Conservation (phyloP, 2,113 vertebrate genomes). For the Nothobranchius furzeri region DNA sequence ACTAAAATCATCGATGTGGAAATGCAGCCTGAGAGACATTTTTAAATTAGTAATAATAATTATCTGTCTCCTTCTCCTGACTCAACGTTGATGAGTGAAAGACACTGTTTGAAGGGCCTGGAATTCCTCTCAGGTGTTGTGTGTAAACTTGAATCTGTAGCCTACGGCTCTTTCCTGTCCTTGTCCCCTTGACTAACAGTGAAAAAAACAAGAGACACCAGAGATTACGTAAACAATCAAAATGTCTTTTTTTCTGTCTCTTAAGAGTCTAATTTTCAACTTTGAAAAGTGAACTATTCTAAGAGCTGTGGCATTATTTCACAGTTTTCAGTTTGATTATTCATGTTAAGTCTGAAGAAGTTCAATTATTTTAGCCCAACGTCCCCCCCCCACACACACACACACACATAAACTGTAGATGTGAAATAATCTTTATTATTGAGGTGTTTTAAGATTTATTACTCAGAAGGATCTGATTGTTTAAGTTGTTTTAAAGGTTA, state of each 20-base stretch:
- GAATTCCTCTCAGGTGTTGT: not conserved
- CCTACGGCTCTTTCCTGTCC: not conserved
- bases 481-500: not conserved
- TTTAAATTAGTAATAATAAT: conserved; percentile 14
- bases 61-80: not conserved
- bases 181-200: not conserved
- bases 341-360: not conserved
- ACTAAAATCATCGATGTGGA: conserved; percentile 33
- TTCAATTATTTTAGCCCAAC: too few relatives aligned
- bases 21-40: conserved; percentile 2
- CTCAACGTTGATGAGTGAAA: not conserved
- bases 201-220: not conserved
- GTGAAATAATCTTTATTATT: too few relatives aligned
- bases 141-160: not conserved
- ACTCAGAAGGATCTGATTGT: not conserved
- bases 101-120: not conserved
- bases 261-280: not conserved
- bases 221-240: not conserved
- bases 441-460: too few relatives aligned
- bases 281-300: not conserved
- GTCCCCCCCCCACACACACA: too few relatives aligned
- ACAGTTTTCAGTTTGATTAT: not conserved
- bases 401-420: too few relatives aligned
- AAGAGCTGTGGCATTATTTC: not conserved
- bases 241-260: not conserved